A percentile compares a stretch with the other conserved stretches of the same genome.
Conservation (phyloP, 1,140 invertebrate species). For the Teleopsis dalmanni region DNA sequence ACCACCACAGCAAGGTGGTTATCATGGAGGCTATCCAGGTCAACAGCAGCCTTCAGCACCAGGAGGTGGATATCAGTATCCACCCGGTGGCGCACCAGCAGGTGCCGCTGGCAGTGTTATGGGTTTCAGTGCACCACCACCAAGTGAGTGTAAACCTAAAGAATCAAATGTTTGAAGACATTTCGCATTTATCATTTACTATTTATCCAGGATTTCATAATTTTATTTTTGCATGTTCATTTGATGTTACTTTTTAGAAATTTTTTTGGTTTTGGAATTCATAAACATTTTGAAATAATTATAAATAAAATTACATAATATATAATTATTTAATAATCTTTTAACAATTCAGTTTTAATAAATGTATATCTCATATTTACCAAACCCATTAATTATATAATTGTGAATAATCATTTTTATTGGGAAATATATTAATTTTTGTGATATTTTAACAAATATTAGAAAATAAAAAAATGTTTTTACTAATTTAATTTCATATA, state of each 20-base stretch:
- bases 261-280: background rate
- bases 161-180: background rate
- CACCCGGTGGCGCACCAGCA: slow-evolving; percentile 14
- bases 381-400: too few relatives aligned
- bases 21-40: slow-evolving; percentile 8
- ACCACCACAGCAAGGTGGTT: slow-evolving; percentile 10
- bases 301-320: background rate
- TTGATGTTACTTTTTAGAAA: background rate
- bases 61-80: slow-evolving; percentile 8
- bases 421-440: too few relatives aligned
- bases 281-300: background rate
- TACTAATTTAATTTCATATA: too few relatives aligned
- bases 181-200: slow-evolving; percentile 2
- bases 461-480: too few relatives aligned
- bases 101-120: slow-evolving; percentile 22
- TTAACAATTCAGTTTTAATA: too few relatives aligned
- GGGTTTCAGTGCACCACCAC: slow-evolving; percentile 37
- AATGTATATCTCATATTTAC: too few relatives aligned
- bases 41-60: slow-evolving; percentile 6
- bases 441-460: too few relatives aligned
- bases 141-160: slow-evolving; percentile 27
- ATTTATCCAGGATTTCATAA: background rate
- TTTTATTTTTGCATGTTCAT: background rate
- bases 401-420: too few relatives aligned
- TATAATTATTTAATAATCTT: background rate